Evolutionary conservation across 2,888 invertebrate species (phyloP), one percentile per base, ranked within the genome.

Genomic region (Cistogaster globosa): DNA sequence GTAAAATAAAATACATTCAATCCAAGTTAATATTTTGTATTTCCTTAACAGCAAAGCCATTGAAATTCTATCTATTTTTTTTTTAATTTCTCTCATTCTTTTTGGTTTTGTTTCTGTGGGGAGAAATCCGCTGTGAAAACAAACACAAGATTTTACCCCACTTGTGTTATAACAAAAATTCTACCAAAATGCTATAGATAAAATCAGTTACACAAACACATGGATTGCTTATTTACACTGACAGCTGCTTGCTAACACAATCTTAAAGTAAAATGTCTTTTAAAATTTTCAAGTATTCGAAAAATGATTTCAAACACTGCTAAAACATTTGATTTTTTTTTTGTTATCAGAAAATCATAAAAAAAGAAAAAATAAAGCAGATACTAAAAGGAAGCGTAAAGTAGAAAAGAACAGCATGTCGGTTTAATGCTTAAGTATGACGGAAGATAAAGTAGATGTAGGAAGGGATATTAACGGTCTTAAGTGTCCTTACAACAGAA

Each of bases 301-400:
- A 79, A 75, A 84, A 72, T 83, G 72, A 72, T 78, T 67, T 62
- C 51, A 58, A 67, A 68, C 72, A 69, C 57, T 62, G 51, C 22
- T 83, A 63, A 72, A 62, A 77, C n/a, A 71, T 71, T 77, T 71
- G 4, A 60, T 77, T 42, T 68, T 42, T 67, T 32, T 32, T 32
- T 32, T 32, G 3, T 32, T 32, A 65, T 57, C 57, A 63, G 48
- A 57, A 71, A 65, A 65, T 26, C 36, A 68, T 45, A 53, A 62
- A 42, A 55, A 14, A 32, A 32, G 38, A 20, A 77, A n/a, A 45
- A 20, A 63, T 12, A 62, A n/a, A n/a, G n/a, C n/a, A n/a, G 32
- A 69, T 3, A 36, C 20, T 12, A 48, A 45, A n/a, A 55, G 38
- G 38, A 38, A 65, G 51, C 74, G 20, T 63, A 48, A 53, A 68